A percentile compares a stretch with the other conserved stretches of the same genome.
Conservation (phyloP, 2,797 vertebrate genomes). For the Champsocephalus gunnari region DNA sequence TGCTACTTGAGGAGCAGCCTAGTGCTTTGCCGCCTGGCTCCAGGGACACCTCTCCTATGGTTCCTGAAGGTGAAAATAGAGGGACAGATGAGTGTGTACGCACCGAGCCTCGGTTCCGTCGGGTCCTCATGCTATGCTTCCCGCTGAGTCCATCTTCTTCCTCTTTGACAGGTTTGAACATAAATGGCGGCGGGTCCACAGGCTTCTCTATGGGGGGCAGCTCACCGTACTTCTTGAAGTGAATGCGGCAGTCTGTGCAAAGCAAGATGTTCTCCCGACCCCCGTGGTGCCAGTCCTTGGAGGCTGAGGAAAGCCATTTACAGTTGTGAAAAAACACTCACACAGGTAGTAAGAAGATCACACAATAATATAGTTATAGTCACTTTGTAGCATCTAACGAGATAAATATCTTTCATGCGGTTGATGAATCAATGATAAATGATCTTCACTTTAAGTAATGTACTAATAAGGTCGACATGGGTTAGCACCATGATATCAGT, state of each 20-base stretch:
- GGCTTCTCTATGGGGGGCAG: slow-evolving; percentile 99
- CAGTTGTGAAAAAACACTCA: slow-evolving; percentile 66
- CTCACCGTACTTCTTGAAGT: slow-evolving; percentile 99
- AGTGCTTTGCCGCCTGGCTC: slow-evolving; percentile 26
- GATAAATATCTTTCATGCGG: neutral
- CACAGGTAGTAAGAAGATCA: slow-evolving; percentile 38
- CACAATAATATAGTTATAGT: slow-evolving; percentile 14
- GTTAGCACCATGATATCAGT: slow-evolving; percentile 42
- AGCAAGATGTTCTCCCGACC: slow-evolving; percentile 97
- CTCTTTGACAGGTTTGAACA: slow-evolving; percentile 99
- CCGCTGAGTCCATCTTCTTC: slow-evolving; percentile 98
- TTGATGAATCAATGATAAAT: slow-evolving; percentile 1
- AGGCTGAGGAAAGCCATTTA: slow-evolving; percentile 86
- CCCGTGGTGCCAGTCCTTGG: slow-evolving; percentile 99
- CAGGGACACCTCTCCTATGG: slow-evolving; percentile 27
- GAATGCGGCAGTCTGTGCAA: slow-evolving; percentile 97
- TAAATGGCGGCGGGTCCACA: slow-evolving; percentile 98
- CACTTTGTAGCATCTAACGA: slow-evolving; percentile 5
- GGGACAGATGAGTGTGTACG: slow-evolving; percentile 41
- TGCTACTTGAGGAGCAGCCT: neutral
- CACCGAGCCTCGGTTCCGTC: slow-evolving; percentile 98
- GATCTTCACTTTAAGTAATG: slow-evolving; percentile 28
- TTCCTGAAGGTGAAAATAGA: slow-evolving; percentile 62
- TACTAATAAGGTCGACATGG: slow-evolving; percentile 26
- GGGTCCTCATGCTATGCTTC: slow-evolving; percentile 99